Base-by-base conservation (phyloP, 2,113 vertebrate species). In the Periophthalmodon schlosseri region DNA sequence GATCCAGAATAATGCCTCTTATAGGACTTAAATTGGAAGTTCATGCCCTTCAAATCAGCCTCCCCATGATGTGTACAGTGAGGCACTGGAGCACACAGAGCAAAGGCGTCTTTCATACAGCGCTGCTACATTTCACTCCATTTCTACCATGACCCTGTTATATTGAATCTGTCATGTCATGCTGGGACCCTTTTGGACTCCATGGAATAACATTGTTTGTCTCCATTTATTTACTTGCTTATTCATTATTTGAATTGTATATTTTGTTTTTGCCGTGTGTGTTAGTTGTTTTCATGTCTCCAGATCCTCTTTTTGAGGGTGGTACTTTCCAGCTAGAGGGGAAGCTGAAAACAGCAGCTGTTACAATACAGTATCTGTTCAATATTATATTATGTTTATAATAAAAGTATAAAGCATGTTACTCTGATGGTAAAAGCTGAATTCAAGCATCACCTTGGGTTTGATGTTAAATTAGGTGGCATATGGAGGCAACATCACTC, bases 61-160 rank as follows among this genome's bases (percentile, higher is more conserved):
- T 16, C 15, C 21, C 11, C 58, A 61, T 18, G 5, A 52, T 52
- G 5, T 52, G 58, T 2, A 36, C 15, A 64, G 16, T 34, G 33
- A 65, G 34, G 18, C 20, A 44, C 39, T 7, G 4, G 2, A 44
- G 8, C 63, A 7, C 28, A 63, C 60, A 63, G 24, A 18, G 60
- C 24, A 63, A 34, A 63, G 14, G 58, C 58, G 7, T 73, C 39
- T 70, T 70, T 71, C 1, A 18, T 71, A 33, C 18, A 57, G 28
- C 13, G 16, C 28, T 16, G 39, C 21, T 49, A 52, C 36, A 70
- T 61, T 56, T 67, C 60, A 63, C 12, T 73, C 46, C 4, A 70
- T 57, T 58, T 12, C 21, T 33, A 64, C 12, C 68, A 39, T 68
- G 10, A 16, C 63, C 23, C 5, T 58, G 47, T 39, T 71, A 63